These are phyloP conservation scores for Deladenus siricidicola DNA, from an alignment of 2,888 invertebrate genomes.

Conservation along the genomic window DNA sequence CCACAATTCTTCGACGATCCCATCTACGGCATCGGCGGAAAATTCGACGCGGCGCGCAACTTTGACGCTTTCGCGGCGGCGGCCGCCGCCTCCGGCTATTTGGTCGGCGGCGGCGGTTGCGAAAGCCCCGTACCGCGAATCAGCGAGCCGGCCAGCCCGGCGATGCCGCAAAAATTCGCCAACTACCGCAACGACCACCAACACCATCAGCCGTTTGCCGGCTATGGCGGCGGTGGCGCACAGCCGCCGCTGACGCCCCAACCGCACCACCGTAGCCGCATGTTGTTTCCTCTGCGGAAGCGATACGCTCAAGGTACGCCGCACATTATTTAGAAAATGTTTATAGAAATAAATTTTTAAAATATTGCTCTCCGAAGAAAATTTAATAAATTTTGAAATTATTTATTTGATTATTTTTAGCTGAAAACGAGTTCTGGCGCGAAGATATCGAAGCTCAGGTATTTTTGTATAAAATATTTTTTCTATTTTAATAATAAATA, in stretches of 20 bases:
- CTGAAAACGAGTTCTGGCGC: slow-evolving; percentile 52
- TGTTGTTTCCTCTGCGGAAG: slow-evolving; percentile 48
- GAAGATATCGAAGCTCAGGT: slow-evolving; percentile 34
- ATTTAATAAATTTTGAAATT: too few species aligned
- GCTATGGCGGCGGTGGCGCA: not conserved
- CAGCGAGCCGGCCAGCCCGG: slow-evolving; percentile 49
- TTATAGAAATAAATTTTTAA: too few species aligned
- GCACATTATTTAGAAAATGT: not conserved
- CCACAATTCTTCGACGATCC: not conserved
- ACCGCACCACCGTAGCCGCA: slow-evolving; percentile 28
- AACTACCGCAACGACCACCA: slow-evolving; percentile 17
- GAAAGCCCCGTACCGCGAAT: slow-evolving; percentile 49
- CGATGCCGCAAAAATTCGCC: slow-evolving; percentile 46
- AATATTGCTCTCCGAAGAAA: too few species aligned
- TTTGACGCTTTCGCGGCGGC: not conserved
- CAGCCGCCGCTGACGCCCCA: not conserved
- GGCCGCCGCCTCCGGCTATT: not conserved
- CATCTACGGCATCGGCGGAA: not conserved
- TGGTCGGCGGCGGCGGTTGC: slow-evolving; percentile 27
- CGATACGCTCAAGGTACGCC: slow-evolving; percentile 28
- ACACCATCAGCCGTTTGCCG: not conserved
- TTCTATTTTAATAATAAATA: too few species aligned
- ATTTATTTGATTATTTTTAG: slow-evolving; percentile 16
- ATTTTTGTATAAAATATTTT: not conserved
- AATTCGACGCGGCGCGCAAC: too few species aligned